Conservation (phyloP, 2,113 vertebrate species). For the Podarcis cretensis region DNA sequence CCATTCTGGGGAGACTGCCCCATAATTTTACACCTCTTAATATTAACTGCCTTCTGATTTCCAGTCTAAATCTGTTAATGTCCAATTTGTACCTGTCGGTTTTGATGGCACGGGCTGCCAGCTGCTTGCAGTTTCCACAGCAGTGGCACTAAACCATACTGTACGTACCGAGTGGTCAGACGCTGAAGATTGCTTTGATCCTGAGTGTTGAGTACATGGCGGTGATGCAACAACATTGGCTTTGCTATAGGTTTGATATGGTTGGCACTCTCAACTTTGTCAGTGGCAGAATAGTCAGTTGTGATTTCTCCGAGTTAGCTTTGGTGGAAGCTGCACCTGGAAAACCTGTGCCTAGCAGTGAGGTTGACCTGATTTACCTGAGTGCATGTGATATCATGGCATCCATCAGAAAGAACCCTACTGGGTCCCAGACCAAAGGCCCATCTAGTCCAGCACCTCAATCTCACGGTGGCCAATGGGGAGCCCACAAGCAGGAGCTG, state of each 20-base stretch:
- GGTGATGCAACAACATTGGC: neutral
- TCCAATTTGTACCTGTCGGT: neutral
- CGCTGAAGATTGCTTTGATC: neutral
- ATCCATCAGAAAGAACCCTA: neutral
- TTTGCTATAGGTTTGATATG: neutral
- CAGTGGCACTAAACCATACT: too few relatives aligned
- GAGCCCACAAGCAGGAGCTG: neutral
- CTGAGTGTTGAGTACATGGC: neutral
- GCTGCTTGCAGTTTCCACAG: neutral
- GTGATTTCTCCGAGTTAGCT: neutral
- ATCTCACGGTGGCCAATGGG: neutral
- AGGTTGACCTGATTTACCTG: neutral
- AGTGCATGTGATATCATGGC: neutral
- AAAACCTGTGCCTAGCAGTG: neutral
- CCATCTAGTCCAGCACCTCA: neutral
- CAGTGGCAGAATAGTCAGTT: neutral
- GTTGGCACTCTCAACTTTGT: neutral
- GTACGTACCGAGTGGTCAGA: neutral
- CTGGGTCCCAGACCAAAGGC: neutral
- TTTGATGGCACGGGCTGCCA: neutral
- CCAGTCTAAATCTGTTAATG: neutral
- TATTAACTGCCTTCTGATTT: neutral
- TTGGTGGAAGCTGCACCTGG: too few relatives aligned
- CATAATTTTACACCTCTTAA: neutral
- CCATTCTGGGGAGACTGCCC: neutral